Evolutionary conservation across 2,797 vertebrate species (phyloP).

Genomic region (Psittacula derbiana): DNA sequence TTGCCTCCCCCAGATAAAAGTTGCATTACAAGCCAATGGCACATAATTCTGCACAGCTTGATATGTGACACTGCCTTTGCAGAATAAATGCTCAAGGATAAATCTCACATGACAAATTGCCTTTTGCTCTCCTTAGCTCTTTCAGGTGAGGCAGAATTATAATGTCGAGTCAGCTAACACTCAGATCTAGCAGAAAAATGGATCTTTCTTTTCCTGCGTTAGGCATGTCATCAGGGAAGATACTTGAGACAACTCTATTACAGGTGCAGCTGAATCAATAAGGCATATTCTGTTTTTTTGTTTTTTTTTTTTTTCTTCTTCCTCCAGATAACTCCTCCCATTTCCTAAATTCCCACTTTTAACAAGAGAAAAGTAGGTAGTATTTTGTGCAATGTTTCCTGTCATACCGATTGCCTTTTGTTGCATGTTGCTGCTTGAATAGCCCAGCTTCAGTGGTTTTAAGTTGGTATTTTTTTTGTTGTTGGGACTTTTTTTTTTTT

Average conservation of each 20-base stretch:
- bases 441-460: not conserved
- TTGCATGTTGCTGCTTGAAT: not conserved
- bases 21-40: not conserved
- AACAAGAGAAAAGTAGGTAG: slow-evolving; percentile 32
- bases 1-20: slow-evolving; percentile 16
- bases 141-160: slow-evolving; percentile 44
- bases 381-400: slow-evolving; percentile 22
- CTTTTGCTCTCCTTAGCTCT: not conserved
- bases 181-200: slow-evolving; percentile 47
- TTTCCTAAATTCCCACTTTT: slow-evolving; percentile 58
- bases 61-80: not conserved
- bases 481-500: not conserved
- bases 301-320: not conserved
- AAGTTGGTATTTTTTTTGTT: not conserved
- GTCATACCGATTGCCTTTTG: not conserved
- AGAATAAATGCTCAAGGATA: slow-evolving; percentile 46
- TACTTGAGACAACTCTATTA: slow-evolving; percentile 21
- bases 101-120: slow-evolving; percentile 40
- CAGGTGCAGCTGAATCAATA: slow-evolving; percentile 57
- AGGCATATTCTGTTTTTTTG: not conserved
- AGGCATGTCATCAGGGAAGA: slow-evolving; percentile 10
- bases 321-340: not conserved
- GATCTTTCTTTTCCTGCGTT: not conserved
- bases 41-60: not conserved
- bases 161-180: slow-evolving; percentile 21